Conservation (phyloP, 23 tunicate genomes). For the Oikopleura dioica region DNA sequence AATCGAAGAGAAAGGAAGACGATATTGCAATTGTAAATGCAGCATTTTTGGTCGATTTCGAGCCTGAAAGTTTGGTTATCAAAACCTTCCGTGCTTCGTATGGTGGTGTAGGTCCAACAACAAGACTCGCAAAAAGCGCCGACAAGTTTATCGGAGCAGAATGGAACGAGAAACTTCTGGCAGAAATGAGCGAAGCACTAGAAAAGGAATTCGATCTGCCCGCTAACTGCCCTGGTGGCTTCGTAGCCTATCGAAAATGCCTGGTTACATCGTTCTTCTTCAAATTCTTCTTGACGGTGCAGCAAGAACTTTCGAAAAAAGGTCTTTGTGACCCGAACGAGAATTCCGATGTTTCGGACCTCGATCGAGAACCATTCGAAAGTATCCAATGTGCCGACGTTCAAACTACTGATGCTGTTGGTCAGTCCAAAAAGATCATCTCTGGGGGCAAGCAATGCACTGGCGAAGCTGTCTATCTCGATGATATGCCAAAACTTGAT, state of each 20-base stretch:
- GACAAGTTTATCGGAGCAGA: background rate
- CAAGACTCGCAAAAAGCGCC: background rate
- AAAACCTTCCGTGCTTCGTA: constrained; percentile 31
- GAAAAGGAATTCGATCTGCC: constrained; percentile 35
- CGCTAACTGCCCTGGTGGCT: constrained; percentile 73
- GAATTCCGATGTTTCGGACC: too few relatives aligned
- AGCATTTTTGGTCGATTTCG: constrained; percentile 41
- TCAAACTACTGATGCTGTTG: constrained; percentile 31
- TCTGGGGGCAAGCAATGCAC: constrained; percentile 50
- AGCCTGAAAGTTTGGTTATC: constrained; percentile 29
- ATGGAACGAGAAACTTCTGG: constrained; percentile 32
- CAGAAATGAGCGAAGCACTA: constrained; percentile 24
- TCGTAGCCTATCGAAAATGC: constrained; percentile 61
- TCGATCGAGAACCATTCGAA: too few relatives aligned
- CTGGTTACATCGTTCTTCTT: constrained; percentile 74
- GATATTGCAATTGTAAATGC: constrained; percentile 92
- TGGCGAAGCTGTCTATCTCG: constrained; percentile 74
- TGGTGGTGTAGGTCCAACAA: constrained; percentile 33
- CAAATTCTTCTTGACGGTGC: constrained; percentile 36
- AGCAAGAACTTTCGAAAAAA: background rate
- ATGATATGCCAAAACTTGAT: constrained; percentile 42
- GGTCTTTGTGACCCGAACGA: too few relatives aligned
- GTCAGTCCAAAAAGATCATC: constrained; percentile 27
- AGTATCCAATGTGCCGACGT: constrained; percentile 20
- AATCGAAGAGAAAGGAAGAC: constrained; percentile 53